phyloP scores from a whole-genome alignment of 2,797 vertebrate species.

The Manis javanica region DNA sequence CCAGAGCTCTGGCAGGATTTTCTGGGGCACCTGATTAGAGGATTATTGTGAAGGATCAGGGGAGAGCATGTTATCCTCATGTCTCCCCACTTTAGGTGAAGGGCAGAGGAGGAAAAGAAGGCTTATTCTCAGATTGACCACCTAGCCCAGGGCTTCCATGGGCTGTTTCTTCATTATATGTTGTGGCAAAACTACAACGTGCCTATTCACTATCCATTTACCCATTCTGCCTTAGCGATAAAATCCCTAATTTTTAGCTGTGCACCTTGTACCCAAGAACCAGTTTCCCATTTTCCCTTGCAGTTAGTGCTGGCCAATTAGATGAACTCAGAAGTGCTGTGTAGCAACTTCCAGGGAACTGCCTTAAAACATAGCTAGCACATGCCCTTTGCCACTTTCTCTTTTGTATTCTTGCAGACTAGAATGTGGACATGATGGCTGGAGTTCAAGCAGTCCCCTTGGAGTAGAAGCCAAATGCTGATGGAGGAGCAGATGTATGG shows the following conservation, averaged over 20 bases:
- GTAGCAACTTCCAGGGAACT: background rate
- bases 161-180: background rate
- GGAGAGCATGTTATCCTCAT: background rate
- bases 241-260: background rate
- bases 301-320: background rate
- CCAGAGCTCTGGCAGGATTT: background rate
- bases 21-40: background rate
- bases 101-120: background rate
- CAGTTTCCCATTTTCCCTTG: background rate
- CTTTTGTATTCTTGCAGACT: background rate
- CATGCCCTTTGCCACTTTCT: background rate
- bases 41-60: rapidly evolving
- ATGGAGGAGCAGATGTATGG: background rate
- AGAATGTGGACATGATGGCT: background rate
- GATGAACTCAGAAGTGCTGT: background rate
- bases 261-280: background rate
- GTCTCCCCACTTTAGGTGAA: background rate
- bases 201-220: background rate
- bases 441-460: background rate
- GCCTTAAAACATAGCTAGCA: background rate
- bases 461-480: background rate
- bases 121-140: background rate
- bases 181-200: background rate
- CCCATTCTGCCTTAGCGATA: background rate
- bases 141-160: background rate